phyloP scores from a whole-genome alignment of 2,888 invertebrate species.

The Electrophaes corylata region DNA sequence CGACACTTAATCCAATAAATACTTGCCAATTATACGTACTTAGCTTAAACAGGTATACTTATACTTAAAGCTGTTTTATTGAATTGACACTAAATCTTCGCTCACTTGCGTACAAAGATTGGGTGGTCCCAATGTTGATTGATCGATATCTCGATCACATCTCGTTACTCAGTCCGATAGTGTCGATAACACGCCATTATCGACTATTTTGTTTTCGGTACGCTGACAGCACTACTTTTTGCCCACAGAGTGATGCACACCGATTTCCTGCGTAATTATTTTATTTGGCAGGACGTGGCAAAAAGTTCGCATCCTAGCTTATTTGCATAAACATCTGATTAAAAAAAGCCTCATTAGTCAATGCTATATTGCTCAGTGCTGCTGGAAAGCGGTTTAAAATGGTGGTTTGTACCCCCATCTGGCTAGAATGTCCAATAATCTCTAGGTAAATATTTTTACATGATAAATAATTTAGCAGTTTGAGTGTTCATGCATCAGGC shows the following conservation, averaged over 20 bases:
- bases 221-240: constrained; percentile 35
- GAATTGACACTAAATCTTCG: constrained; percentile 30
- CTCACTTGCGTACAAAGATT: constrained; percentile 40
- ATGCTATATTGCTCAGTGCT: constrained; percentile 1
- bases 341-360: constrained; percentile 2
- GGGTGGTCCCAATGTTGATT: constrained; percentile 63
- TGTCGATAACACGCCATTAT: constrained; percentile 50
- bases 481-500: too few relatives aligned
- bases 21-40: too few relatives aligned
- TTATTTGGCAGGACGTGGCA: constrained; percentile 29
- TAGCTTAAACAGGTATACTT: background rate
- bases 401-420: too few relatives aligned
- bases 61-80: constrained; percentile 22
- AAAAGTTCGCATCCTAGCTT: constrained; percentile 15
- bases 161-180: constrained; percentile 48
- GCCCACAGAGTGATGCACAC: constrained; percentile 24
- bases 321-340: constrained; percentile 27
- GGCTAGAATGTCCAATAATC: too few relatives aligned
- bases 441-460: too few relatives aligned
- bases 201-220: constrained; percentile 45
- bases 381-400: too few relatives aligned
- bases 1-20: background rate
- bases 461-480: too few relatives aligned
- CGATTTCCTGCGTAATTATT: constrained; percentile 33
- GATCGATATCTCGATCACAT: constrained; percentile 56